Conservation (phyloP, 2,797 vertebrate species). For the Paramormyrops hopkinsi region DNA sequence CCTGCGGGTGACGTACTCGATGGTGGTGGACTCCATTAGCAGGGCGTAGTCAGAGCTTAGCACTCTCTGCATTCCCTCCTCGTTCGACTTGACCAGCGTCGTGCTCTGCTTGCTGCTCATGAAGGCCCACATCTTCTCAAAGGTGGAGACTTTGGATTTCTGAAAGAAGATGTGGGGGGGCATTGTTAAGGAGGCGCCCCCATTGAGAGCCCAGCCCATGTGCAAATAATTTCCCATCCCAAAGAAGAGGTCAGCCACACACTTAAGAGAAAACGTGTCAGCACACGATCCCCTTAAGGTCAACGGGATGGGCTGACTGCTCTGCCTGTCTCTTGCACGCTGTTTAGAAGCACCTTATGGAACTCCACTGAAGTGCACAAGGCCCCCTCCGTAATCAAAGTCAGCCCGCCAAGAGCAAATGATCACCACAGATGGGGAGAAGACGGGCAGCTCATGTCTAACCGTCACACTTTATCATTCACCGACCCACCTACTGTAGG, state of each 20-base stretch:
- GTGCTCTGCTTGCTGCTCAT: constrained; percentile 95
- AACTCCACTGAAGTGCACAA: not conserved
- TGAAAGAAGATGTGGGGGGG: constrained; percentile 41
- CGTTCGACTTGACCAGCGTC: constrained; percentile 87
- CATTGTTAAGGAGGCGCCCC: not conserved
- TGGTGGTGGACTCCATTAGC: constrained; percentile 95
- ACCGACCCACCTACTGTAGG: not conserved
- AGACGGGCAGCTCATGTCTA: not conserved
- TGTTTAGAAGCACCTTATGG: not conserved
- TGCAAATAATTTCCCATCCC: not conserved
- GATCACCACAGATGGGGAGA: not conserved
- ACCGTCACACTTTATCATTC: not conserved
- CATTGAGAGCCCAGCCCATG: not conserved
- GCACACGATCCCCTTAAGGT: not conserved
- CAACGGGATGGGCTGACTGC: not conserved
- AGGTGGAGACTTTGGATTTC: constrained; percentile 98
- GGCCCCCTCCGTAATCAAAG: not conserved
- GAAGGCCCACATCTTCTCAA: constrained; percentile 99
- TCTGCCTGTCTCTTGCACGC: not conserved
- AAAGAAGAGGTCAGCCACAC: not conserved
- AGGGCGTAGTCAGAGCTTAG: constrained; percentile 90
- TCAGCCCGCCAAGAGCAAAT: not conserved
- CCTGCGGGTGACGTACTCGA: constrained; percentile 88
- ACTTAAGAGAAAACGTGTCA: not conserved
- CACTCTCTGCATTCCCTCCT: constrained; percentile 91